Evolutionary conservation across 1,140 invertebrate species (phyloP), one percentile per base, ranked within the genome.

Genomic region (Coenobita brevimanus): DNA sequence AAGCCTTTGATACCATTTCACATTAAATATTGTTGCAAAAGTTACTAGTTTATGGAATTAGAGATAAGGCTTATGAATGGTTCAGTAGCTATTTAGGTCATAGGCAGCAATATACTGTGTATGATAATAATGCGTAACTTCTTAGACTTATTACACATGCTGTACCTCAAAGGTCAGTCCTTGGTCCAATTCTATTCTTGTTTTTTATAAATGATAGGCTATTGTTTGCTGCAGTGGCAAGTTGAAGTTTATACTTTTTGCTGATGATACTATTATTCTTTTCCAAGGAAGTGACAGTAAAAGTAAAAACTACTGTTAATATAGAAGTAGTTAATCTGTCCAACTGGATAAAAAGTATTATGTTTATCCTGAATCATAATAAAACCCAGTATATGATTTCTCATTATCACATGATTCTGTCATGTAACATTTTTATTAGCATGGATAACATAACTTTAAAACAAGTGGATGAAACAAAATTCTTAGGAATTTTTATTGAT

Each of bases 141-240:
- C n/a, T n/a, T n/a, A n/a, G n/a, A n/a, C n/a, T n/a, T n/a, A n/a
- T n/a, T n/a, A n/a, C n/a, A n/a, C n/a, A n/a, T n/a, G n/a, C n/a
- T n/a, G n/a, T n/a, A n/a, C n/a, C n/a, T n/a, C n/a, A n/a, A n/a
- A n/a, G n/a, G n/a, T n/a, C n/a, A n/a, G n/a, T n/a, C n/a, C n/a
- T n/a, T n/a, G n/a, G n/a, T n/a, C n/a, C n/a, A n/a, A 50, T 79
- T 46, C 43, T 50, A 79, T 79, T 79, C 38, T 41, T 79, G n/a
- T 50, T 79, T 17, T 79, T n/a, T n/a, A n/a, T n/a, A n/a, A n/a
- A n/a, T n/a, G n/a, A 46, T 24, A 54, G 21, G 8, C 21, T 64
- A 64, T 64, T 64, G 62, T 64, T 21, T 3, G 30, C 4, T 64
- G 21, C 62, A 6, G 62, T 64, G 62, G n/a, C n/a, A n/a, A n/a